Percentiles rank a stretch among this genome's conserved stretches.
Evolutionary conservation across 2,888 invertebrate species (phyloP).

Genomic region (Argyresthia albistria): DNA sequence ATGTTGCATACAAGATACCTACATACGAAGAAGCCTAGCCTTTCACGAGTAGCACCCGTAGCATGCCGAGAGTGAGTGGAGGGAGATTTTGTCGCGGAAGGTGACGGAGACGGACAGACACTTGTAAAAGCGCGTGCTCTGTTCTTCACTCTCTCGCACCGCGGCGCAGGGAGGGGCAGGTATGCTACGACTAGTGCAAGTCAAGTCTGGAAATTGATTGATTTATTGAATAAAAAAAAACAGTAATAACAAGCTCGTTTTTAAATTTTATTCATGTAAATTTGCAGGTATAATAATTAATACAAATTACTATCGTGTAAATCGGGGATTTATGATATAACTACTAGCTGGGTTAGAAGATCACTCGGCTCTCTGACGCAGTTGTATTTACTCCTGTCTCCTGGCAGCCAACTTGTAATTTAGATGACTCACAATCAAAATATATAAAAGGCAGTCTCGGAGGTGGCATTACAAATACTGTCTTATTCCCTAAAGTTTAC

Average conservation of each 20-base stretch:
- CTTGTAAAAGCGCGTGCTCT: too few species aligned
- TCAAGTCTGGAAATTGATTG: too few species aligned
- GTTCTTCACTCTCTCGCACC: too few species aligned
- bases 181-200: too few species aligned
- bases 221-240: slow-evolving; percentile 17
- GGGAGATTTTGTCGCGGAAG: too few species aligned
- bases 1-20: too few species aligned
- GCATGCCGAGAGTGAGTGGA: too few species aligned
- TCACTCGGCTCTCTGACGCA: slow-evolving; percentile 32
- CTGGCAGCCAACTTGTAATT: slow-evolving; percentile 47
- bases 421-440: slow-evolving; percentile 53
- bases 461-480: slow-evolving; percentile 69
- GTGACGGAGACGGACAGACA: too few species aligned
- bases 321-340: slow-evolving; percentile 62
- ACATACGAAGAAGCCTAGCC: too few species aligned
- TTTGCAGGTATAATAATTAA: slow-evolving; percentile 72
- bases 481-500: slow-evolving; percentile 63
- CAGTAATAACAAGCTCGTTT: slow-evolving; percentile 62
- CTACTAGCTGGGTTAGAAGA: slow-evolving; percentile 51
- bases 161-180: too few species aligned
- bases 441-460: slow-evolving; percentile 72
- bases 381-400: slow-evolving; percentile 20
- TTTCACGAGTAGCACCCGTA: too few species aligned
- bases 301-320: slow-evolving; percentile 72
- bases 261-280: slow-evolving; percentile 72